Evolutionary conservation across 2,888 invertebrate genomes (phyloP).

Genomic region (Trissolcus brochymenae): DNA sequence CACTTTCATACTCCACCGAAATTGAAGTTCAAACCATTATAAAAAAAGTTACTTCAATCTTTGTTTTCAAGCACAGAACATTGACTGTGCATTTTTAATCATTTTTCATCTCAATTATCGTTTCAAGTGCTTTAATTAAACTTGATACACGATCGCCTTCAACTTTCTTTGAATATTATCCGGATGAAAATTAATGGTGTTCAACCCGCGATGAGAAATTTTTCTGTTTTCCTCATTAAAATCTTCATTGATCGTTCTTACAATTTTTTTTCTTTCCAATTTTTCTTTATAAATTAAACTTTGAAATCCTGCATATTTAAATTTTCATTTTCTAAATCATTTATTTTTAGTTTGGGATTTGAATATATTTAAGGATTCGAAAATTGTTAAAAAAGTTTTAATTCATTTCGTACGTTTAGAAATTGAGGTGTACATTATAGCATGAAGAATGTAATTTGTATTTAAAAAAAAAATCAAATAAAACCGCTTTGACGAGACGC

Average conservation of each 20-base stretch:
- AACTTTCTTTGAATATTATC: not conserved
- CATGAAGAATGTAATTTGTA: no score
- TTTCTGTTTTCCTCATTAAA: slow-evolving; percentile 3
- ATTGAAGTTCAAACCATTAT: no score
- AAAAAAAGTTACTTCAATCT: not conserved
- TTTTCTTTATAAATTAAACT: no score
- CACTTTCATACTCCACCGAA: no score
- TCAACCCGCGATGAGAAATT: not conserved
- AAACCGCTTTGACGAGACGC: slow-evolving; percentile 8
- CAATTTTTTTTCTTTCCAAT: not conserved
- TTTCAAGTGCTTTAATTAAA: slow-evolving; percentile 4
- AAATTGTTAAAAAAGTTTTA: no score
- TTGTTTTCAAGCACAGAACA: not conserved
- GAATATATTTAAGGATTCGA: no score
- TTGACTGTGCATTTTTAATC: not conserved
- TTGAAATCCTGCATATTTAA: no score
- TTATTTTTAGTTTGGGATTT: no score
- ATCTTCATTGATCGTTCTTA: not conserved
- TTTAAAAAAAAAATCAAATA: slow-evolving; percentile 5
- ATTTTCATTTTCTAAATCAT: not conserved
- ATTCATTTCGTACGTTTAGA: no score
- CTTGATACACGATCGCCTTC: not conserved
- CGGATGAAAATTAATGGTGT: slow-evolving; percentile 1
- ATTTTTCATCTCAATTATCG: no score
- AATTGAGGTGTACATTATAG: no score